phyloP scores from a whole-genome alignment of 2,797 vertebrate species.

The Acanthurus leucopareius region DNA sequence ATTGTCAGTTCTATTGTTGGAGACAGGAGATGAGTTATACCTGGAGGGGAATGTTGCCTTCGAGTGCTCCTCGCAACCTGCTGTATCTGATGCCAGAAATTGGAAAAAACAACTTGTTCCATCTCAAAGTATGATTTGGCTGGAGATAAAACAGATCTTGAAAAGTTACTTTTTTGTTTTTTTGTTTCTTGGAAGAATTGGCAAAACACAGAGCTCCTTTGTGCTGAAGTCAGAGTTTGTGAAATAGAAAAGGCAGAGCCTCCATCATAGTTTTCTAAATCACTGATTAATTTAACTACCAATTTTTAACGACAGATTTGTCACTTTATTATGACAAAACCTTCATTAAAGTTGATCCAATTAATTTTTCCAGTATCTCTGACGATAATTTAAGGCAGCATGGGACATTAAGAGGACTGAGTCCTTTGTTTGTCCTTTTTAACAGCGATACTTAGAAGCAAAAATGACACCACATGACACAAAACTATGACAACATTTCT shows the following conservation, averaged over 20 bases:
- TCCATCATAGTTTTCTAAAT: neutral
- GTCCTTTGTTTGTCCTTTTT: neutral
- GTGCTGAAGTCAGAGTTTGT: neutral
- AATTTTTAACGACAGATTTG: neutral
- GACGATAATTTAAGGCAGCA: constrained; percentile 22
- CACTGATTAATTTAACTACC: neutral
- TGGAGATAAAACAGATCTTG: constrained; percentile 3
- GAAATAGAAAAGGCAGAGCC: neutral
- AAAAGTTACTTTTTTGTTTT: neutral
- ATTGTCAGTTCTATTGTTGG: constrained; percentile 83
- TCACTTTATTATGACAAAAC: neutral
- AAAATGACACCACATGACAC: no score
- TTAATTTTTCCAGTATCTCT: neutral
- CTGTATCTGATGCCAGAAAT: neutral
- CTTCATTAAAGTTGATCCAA: neutral
- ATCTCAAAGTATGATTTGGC: constrained; percentile 10
- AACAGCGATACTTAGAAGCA: no score
- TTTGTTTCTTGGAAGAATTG: neutral
- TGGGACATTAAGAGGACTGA: neutral
- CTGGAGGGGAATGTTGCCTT: constrained; percentile 63
- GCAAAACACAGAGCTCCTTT: neutral
- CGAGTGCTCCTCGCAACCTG: constrained; percentile 38
- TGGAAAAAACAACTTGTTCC: constrained; percentile 21
- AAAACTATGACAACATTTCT: neutral
- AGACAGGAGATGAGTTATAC: constrained; percentile 67